Percentiles rank a stretch among this genome's conserved stretches.
These are phyloP conservation scores for Homarus americanus DNA, from an alignment of 1,140 invertebrate genomes.

Conservation along the genomic window DNA sequence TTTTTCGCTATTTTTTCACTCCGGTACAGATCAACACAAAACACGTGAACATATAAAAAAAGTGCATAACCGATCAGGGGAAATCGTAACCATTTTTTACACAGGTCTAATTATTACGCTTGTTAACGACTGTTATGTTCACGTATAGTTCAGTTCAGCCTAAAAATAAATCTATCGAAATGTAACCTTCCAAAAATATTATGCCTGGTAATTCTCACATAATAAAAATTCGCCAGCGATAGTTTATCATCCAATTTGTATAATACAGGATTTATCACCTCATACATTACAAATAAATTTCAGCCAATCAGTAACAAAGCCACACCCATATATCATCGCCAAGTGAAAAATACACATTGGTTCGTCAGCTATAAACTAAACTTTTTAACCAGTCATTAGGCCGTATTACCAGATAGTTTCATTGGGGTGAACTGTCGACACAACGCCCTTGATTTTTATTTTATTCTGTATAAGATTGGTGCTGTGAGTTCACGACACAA, in stretches of 20 bases:
- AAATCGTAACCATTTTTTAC: neutral
- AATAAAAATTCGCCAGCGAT: conserved; percentile 10
- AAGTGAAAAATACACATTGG: neutral
- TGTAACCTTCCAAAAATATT: neutral
- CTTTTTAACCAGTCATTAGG: neutral
- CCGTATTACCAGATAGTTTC: neutral
- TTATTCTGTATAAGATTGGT: too few species aligned
- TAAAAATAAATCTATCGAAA: neutral
- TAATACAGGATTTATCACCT: conserved; percentile 17
- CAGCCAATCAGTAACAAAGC: conserved; percentile 14
- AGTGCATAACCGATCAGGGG: too few species aligned
- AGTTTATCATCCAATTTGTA: conserved; percentile 22
- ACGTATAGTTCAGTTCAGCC: neutral
- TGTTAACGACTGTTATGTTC: neutral
- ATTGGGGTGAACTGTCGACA: neutral
- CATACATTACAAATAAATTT: conserved; percentile 12
- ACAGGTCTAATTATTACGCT: neutral
- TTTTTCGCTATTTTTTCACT: too few species aligned
- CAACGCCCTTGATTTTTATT: too few species aligned
- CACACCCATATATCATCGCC: neutral
- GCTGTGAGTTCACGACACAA: neutral
- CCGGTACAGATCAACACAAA: too few species aligned
- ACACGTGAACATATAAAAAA: too few species aligned
- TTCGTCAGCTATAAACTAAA: neutral
- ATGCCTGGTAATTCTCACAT: conserved; percentile 10